Base-by-base conservation (phyloP, 1,140 invertebrate species). In the Heliconius eleuchia region DNA sequence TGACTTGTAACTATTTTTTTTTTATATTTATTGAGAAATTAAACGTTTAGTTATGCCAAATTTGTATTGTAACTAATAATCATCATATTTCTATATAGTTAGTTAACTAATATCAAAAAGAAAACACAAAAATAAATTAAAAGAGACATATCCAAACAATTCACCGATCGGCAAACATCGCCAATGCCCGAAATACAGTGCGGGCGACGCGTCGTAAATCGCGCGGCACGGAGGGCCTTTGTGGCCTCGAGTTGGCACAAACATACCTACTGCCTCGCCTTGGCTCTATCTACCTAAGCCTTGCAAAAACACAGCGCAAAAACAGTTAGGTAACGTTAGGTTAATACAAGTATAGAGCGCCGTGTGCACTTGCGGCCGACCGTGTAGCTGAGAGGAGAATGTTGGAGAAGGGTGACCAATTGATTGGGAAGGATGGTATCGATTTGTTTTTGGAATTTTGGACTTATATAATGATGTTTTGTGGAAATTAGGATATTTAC, bases 131-230 rank as follows among this genome's bases (percentile, higher is more conserved):
- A 71, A 71, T 9, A 52, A 60, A 75, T 37, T 74, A 76, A 72
- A 75, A 83, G 39, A 83, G 76, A 87, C 91, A 46, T 80, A 90
- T 92, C 88, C 86, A 78, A 30, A 27, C 19, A 8, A 50, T 11
- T 83, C 84, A 37, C 11, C 60, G 50, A 30, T 84, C 86, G 71
- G 52, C 6, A 74, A 57, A 82, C 85, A 89, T 90, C 89, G 88
- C 83, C 92, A 89, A 92, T 94, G 89, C 91, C 91, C 92, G 86
- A 94, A 94, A 94, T 93, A 93, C 91, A 91, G 92, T 90, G 91
- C 90, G 89, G 86, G 86, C 89, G 89, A 90, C 91, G 91, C 91
- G 91, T 88, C 92, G 91, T 92, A 94, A 94, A 92, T 92, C 91
- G 89, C 88, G 87, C 83, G 87, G 84, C 85, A 86, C 88, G 85